Conservation (phyloP, 2,113 vertebrate species). For the Formicarius rufipectus region DNA sequence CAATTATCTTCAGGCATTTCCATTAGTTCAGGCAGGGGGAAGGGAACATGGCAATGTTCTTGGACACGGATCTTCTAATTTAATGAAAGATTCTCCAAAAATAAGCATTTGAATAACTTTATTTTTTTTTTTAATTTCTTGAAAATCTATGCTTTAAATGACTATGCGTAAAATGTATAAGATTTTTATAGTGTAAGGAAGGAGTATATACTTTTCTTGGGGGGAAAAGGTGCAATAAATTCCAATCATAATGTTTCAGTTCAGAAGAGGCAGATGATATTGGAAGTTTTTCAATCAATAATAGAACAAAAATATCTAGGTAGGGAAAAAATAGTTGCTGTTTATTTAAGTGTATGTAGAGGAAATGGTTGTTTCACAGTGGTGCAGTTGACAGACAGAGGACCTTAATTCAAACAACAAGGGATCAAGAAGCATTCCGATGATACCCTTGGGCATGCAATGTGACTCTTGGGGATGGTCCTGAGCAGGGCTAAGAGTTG, state of each 20-base stretch:
- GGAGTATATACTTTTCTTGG: neutral
- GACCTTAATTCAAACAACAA: neutral
- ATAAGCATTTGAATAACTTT: neutral
- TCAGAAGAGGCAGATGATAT: neutral
- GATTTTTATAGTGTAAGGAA: neutral
- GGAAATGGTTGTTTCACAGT: neutral
- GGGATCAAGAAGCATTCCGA: too few species aligned
- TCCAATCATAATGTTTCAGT: neutral
- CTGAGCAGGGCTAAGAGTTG: neutral
- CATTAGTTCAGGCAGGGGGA: neutral
- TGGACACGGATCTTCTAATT: neutral
- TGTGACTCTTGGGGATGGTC: neutral
- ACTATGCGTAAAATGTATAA: neutral
- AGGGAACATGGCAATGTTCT: neutral
- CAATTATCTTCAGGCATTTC: constrained; percentile 54
- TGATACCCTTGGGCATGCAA: neutral
- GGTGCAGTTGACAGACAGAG: neutral
- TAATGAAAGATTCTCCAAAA: constrained; percentile 15
- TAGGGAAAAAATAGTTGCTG: too few species aligned
- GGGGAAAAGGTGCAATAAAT: neutral
- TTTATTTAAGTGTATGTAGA: too few species aligned
- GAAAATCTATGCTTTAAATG: neutral
- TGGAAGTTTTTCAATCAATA: neutral
- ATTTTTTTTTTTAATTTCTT: neutral
- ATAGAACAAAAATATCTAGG: neutral